Evolutionary conservation across 2,113 vertebrate genomes (phyloP).

Genomic region (Polypterus bichir): DNA sequence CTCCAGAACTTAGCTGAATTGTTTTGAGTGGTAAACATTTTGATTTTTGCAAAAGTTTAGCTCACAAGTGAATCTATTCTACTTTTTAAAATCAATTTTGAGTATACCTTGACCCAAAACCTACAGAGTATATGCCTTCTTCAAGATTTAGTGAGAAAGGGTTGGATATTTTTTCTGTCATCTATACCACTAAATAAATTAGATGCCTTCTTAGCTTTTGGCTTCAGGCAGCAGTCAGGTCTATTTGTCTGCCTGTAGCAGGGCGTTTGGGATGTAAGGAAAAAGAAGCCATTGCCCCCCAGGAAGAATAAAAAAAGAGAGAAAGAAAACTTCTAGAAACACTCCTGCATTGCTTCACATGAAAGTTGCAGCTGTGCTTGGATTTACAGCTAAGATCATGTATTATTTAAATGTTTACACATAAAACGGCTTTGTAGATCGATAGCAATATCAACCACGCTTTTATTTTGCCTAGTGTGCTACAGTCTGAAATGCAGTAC

Average conservation of each 20-base stretch:
- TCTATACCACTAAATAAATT: slow-evolving; percentile 2
- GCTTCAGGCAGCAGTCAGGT: not conserved
- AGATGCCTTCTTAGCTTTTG: slow-evolving; percentile 1
- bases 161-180: not conserved
- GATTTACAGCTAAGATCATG: not conserved
- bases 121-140: slow-evolving; percentile 1
- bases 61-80: not conserved
- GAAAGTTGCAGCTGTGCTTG: not conserved
- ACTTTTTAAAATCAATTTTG: not conserved
- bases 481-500: slow-evolving; percentile 16
- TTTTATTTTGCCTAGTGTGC: not conserved
- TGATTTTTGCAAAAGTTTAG: not conserved
- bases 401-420: slow-evolving; percentile 9
- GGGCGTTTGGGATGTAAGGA: not conserved
- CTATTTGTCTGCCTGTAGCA: not conserved
- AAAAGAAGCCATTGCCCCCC: not conserved
- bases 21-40: not conserved
- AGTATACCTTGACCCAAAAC: not conserved
- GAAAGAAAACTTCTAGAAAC: not conserved
- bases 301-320: not conserved
- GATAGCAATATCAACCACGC: slow-evolving; percentile 5
- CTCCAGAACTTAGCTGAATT: too few relatives aligned
- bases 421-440: not conserved
- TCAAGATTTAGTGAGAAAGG: slow-evolving; percentile 1
- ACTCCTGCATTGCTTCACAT: not conserved